Evolutionary conservation across 2,888 invertebrate species (phyloP).

Genomic region (Rhimphoctona megacephalus): DNA sequence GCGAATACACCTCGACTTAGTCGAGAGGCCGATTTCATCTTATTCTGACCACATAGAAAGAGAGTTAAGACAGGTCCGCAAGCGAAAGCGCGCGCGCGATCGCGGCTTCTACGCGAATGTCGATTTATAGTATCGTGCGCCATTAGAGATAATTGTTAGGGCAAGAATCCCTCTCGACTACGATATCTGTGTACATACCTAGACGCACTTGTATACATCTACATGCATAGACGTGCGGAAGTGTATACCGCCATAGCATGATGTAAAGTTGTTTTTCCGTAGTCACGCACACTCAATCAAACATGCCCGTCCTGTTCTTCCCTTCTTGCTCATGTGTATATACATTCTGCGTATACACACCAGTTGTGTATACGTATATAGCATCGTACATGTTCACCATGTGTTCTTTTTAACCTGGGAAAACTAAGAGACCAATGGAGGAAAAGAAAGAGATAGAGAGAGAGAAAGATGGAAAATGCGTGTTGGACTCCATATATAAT

Average conservation of each 20-base stretch:
- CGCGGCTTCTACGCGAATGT: conserved; percentile 75
- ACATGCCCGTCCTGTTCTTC: conserved; percentile 41
- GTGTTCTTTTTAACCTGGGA: conserved; percentile 18
- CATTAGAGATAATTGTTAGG: conserved; percentile 84
- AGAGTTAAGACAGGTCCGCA: conserved; percentile 46
- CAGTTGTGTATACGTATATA: not conserved
- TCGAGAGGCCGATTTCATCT: conserved; percentile 78
- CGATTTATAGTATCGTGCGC: conserved; percentile 84
- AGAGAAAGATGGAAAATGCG: conserved; percentile 40
- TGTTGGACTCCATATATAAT: conserved; percentile 40
- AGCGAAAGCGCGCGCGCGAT: conserved; percentile 4
- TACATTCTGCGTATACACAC: conserved; percentile 18
- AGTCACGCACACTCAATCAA: conserved; percentile 59
- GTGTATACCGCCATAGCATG: conserved; percentile 69
- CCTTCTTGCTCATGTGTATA: conserved; percentile 39
- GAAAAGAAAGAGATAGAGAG: not conserved
- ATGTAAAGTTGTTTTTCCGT: conserved; percentile 79
- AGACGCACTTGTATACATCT: not conserved
- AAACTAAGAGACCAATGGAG: conserved; percentile 33
- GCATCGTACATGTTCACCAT: conserved; percentile 32
- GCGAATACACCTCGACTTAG: conserved; percentile 47
- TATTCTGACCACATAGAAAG: conserved; percentile 67
- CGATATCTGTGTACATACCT: conserved; percentile 25
- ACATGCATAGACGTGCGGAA: not conserved
- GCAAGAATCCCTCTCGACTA: conserved; percentile 69